Base-by-base conservation (phyloP, 1,140 invertebrate genomes). In the Drosophila rufa region DNA sequence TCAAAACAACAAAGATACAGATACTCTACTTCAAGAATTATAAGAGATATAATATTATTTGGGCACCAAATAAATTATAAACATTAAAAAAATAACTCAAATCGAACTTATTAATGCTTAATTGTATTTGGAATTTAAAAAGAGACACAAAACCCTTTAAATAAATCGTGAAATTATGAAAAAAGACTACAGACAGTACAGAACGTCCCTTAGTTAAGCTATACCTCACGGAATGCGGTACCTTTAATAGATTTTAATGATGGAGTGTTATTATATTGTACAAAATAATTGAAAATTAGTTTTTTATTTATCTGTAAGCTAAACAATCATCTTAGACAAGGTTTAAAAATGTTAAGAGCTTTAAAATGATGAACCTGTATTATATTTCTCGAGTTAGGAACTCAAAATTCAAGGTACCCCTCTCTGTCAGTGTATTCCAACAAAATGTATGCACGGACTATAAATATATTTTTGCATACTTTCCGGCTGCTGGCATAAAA, bases 381-480 rank as follows among this genome's bases (percentile, higher is more conserved):
- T 30, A 30, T 7, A 30, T 40, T 14, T 40, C 11, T 2, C 1
- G 33, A 25, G 1, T 8, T 27, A 8, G 30, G 8, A 7, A 7
- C 33, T 58, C n/a, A 5, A 33, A 4, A 19, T 3, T 11, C 8
- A 38, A 40, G 3, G 9, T 11, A 3, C 17, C 12, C 12, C 0
- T 9, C n/a, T 51, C 3, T 25, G 15, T 4, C 4, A 48, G 65
- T n/a, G 59, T 48, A 67, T 47, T 22, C 8, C 25, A 47, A 43
- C 0, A 38, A 38, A 67, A 45, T 47, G 9, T 62, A 46, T 67
- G 58, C 65, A 33, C n/a, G 48, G 65, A 36, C 38, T 42, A 74
- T 62, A 77, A 59, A 82, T 80, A 81, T 69, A 62, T 66, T 76
- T 86, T 87, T 87, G 83, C 83, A 87, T 87, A 87, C 83, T 86